phyloP scores from a whole-genome alignment of 1,140 invertebrate species.

The Sweltsa coloradensis region DNA sequence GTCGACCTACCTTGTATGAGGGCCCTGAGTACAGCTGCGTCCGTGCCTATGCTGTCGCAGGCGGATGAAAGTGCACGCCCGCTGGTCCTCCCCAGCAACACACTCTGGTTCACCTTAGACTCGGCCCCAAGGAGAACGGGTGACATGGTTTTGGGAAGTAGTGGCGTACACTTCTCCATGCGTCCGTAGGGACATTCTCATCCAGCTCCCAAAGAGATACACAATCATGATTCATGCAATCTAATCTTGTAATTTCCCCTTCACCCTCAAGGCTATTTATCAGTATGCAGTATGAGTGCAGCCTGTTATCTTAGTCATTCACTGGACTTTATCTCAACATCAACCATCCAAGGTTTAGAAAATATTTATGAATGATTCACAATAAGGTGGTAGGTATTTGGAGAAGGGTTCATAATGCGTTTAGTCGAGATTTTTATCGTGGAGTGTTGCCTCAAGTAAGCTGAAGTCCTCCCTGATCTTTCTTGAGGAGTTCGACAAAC shows the following conservation, averaged over 20 bases:
- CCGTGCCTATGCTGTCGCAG: conserved; percentile 55
- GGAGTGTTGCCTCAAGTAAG: not conserved
- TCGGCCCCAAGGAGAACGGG: conserved; percentile 52
- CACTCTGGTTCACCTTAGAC: conserved; percentile 46
- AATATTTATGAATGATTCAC: too few species aligned
- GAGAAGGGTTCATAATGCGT: not conserved
- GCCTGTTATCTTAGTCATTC: not conserved
- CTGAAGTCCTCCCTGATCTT: conserved; percentile 60
- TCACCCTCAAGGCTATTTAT: not conserved
- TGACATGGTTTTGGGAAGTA: conserved; percentile 80
- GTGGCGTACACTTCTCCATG: conserved; percentile 70
- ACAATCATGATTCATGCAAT: conserved; percentile 7
- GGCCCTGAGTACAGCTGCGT: conserved; percentile 49
- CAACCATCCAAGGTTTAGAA: too few species aligned
- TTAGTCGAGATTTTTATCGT: not conserved
- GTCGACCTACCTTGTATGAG: conserved; percentile 47
- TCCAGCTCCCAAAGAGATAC: conserved; percentile 47
- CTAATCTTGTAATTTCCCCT: not conserved
- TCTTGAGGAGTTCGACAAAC: conserved; percentile 79
- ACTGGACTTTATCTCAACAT: too few species aligned
- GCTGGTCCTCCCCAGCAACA: conserved; percentile 45
- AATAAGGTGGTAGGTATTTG: not conserved
- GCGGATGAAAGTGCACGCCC: conserved; percentile 47
- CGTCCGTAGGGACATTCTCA: conserved; percentile 79
- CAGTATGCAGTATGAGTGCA: not conserved